Percentiles rank a stretch among this genome's conserved stretches.
Conservation (phyloP, 1,140 invertebrate species). For the Bathynomus jamesi region DNA sequence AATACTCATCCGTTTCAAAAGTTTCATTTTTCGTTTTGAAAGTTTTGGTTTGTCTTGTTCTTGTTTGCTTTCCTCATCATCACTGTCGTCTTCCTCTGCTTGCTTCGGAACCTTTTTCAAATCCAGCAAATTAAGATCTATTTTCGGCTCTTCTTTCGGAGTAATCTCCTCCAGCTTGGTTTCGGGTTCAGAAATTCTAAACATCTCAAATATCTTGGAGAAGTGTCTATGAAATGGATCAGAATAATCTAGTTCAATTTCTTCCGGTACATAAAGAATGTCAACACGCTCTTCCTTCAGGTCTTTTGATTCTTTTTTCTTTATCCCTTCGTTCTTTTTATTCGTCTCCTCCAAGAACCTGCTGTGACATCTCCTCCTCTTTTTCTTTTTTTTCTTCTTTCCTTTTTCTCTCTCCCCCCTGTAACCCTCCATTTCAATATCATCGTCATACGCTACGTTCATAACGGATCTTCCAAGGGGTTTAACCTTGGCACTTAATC, state of each 20-base stretch:
- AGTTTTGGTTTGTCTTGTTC: slow-evolving; percentile 73
- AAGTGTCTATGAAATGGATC: slow-evolving; percentile 82
- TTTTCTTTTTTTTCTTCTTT: slow-evolving; percentile 43
- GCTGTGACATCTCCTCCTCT: slow-evolving; percentile 37
- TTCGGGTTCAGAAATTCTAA: slow-evolving; percentile 59
- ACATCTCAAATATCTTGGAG: slow-evolving; percentile 76
- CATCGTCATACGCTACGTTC: slow-evolving; percentile 48
- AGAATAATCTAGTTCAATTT: slow-evolving; percentile 61
- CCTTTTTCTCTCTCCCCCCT: slow-evolving; percentile 51
- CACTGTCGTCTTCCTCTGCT: slow-evolving; percentile 53
- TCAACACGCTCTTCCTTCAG: slow-evolving; percentile 36
- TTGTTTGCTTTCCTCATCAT: slow-evolving; percentile 52
- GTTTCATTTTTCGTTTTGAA: slow-evolving; percentile 91
- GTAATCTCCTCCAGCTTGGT: slow-evolving; percentile 50
- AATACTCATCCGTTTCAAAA: slow-evolving; percentile 83
- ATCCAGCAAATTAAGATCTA: slow-evolving; percentile 37
- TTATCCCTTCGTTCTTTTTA: slow-evolving; percentile 25
- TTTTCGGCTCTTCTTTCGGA: slow-evolving; percentile 42
- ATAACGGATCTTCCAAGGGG: slow-evolving; percentile 11
- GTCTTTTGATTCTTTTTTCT: slow-evolving; percentile 38
- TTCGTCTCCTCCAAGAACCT: slow-evolving; percentile 13
- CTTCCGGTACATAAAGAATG: slow-evolving; percentile 33
- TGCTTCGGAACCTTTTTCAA: slow-evolving; percentile 59
- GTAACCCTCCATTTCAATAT: slow-evolving; percentile 48
- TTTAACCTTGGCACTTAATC: no score